phyloP scores from a whole-genome alignment of 2,888 invertebrate species.

The Acronicta aceris region DNA sequence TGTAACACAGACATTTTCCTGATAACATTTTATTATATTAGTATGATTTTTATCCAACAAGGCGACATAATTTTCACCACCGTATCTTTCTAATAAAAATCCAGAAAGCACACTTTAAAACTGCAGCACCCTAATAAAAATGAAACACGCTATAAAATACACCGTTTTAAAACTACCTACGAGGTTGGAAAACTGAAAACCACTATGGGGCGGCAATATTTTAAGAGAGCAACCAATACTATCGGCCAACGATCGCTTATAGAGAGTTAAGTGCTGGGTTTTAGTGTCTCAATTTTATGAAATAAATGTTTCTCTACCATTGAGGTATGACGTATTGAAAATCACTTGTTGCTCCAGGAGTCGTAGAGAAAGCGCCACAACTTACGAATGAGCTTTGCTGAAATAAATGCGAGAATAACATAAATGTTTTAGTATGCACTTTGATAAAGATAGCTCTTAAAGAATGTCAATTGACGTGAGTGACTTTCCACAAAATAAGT shows the following conservation, averaged over 20 bases:
- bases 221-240: constrained; percentile 72
- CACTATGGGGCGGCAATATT: constrained; percentile 62
- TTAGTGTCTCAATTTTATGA: constrained; percentile 68
- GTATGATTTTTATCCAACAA: too few species aligned
- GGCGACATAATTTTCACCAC: too few species aligned
- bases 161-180: constrained; percentile 26
- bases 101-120: not conserved
- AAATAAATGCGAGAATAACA: not conserved
- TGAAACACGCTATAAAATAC: constrained; percentile 34
- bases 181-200: constrained; percentile 46
- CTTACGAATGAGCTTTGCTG: not conserved
- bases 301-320: constrained; percentile 58
- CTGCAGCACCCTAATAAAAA: constrained; percentile 33
- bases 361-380: not conserved
- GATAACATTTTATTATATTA: too few species aligned
- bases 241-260: constrained; percentile 68
- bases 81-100: not conserved
- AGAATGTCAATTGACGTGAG: too few species aligned
- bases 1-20: not conserved
- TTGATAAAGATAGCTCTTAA: too few species aligned
- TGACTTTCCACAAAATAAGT: too few species aligned
- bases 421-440: too few species aligned
- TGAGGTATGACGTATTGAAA: not conserved
- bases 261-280: constrained; percentile 67
- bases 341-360: not conserved